phyloP scores from a whole-genome alignment of 2,113 vertebrate genomes.

The Sylvilagus bachmani region DNA sequence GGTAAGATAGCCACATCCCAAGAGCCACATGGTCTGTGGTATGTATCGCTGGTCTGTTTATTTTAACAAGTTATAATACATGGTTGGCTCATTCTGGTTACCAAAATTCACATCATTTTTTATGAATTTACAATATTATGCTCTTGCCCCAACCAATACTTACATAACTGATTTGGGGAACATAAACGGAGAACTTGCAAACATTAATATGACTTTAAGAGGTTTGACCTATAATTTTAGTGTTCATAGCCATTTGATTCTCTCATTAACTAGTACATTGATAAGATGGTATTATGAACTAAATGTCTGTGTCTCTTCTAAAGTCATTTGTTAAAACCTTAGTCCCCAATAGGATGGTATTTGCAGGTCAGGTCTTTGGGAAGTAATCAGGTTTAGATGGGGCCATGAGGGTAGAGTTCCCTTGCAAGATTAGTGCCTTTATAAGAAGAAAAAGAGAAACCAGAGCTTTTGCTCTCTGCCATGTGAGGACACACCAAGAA shows the following conservation, averaged over 20 bases:
- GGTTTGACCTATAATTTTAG: background rate
- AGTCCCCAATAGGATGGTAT: background rate
- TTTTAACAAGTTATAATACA: background rate
- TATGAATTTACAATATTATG: background rate
- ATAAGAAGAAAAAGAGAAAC: background rate
- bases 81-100: background rate
- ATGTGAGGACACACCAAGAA: background rate
- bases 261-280: background rate
- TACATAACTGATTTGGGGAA: background rate
- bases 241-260: background rate
- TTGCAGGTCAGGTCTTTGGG: background rate
- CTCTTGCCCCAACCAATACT: background rate
- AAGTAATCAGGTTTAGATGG: background rate
- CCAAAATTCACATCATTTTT: background rate
- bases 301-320: background rate
- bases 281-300: background rate
- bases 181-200: background rate
- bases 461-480: background rate
- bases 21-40: too few species aligned
- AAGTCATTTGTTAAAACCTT: background rate
- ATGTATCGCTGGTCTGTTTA: background rate
- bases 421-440: background rate
- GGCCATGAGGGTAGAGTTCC: background rate
- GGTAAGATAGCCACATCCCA: rapidly evolving
- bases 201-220: background rate